phyloP scores from a whole-genome alignment of 2,797 vertebrate species.

The Gallinago nigripennis region DNA sequence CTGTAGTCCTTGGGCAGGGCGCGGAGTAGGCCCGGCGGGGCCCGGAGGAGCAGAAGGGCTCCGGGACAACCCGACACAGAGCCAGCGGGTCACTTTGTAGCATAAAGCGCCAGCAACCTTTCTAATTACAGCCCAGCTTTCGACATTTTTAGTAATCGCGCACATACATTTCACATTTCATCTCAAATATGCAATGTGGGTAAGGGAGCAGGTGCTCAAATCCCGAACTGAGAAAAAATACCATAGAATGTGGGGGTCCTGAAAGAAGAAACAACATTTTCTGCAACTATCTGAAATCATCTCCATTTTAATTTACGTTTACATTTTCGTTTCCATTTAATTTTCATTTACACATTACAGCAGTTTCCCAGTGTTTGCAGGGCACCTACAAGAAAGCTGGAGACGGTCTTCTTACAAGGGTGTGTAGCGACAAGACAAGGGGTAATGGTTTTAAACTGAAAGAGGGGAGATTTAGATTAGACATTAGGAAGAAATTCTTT shows the following conservation, averaged over 20 bases:
- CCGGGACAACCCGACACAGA: not conserved
- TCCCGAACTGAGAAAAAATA: not conserved
- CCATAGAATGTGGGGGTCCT: not conserved
- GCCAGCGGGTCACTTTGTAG: fast-evolving
- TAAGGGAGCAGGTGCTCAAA: not conserved
- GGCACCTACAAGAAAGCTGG: not conserved
- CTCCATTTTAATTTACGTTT: not conserved
- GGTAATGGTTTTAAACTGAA: not conserved
- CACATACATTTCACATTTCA: not conserved
- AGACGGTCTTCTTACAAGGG: not conserved
- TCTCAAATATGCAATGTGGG: not conserved
- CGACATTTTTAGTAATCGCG: not conserved
- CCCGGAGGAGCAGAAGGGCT: not conserved
- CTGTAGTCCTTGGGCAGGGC: not conserved
- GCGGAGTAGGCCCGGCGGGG: not conserved
- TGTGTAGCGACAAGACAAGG: not conserved
- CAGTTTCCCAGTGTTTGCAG: not conserved
- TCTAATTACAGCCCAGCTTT: not conserved
- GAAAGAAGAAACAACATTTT: not conserved
- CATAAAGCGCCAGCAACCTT: not conserved
- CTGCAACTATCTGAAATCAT: not conserved
- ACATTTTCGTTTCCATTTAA: not conserved
- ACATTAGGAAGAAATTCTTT: not conserved
- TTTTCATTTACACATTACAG: not conserved
- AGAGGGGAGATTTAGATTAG: not conserved